These are phyloP conservation scores for Anarhynchus alexandrinus DNA, from an alignment of 2,113 vertebrate genomes.

Conservation along the genomic window DNA sequence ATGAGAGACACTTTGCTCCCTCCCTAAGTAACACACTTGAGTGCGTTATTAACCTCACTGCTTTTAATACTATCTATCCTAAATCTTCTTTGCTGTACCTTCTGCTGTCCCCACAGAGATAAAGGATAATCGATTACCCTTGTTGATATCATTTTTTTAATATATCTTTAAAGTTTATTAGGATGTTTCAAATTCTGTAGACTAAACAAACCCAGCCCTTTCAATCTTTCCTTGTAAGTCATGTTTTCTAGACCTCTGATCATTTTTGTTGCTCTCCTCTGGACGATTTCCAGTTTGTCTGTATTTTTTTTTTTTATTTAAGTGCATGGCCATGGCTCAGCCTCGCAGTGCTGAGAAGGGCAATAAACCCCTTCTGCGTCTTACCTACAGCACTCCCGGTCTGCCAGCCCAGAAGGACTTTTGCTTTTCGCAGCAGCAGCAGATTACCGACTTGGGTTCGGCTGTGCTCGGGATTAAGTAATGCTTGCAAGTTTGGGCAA, in stretches of 20 bases:
- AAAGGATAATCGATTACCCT: not conserved
- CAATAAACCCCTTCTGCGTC: not conserved
- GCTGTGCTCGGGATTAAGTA: not conserved
- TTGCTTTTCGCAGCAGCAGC: not conserved
- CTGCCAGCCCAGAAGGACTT: not conserved
- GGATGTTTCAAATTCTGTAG: not conserved
- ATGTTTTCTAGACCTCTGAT: constrained; percentile 30
- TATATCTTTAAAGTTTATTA: not conserved
- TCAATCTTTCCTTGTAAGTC: constrained; percentile 18
- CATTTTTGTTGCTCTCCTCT: constrained; percentile 5
- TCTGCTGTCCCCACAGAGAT: not conserved
- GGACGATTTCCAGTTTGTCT: constrained; percentile 17
- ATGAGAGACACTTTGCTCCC: not conserved
- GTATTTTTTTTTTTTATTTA: not conserved
- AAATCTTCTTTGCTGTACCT: not conserved
- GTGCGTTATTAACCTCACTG: not conserved
- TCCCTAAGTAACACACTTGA: not conserved
- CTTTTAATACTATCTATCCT: not conserved
- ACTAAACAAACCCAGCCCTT: constrained; percentile 56
- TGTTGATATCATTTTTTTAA: not conserved
- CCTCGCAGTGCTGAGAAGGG: not conserved
- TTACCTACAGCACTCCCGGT: not conserved
- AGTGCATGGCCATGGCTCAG: not conserved
- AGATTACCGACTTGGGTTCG: not conserved
- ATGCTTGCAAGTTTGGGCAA: not conserved